Evolutionary conservation across 2,888 invertebrate genomes (phyloP).

Genomic region (Aporophyla nigra): DNA sequence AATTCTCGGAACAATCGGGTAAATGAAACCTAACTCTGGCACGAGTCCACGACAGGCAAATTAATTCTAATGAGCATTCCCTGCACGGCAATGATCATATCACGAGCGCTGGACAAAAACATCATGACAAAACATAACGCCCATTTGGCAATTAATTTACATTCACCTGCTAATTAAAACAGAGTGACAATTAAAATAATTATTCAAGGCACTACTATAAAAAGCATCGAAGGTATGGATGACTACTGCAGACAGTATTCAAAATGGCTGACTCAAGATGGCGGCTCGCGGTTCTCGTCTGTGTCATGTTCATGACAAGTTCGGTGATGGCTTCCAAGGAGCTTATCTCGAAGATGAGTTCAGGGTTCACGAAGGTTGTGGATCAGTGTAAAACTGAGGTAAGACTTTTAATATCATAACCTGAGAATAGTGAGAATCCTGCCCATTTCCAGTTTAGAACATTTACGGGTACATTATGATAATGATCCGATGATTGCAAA

Average conservation of each 20-base stretch:
- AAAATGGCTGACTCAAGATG: constrained; percentile 70
- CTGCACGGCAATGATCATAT: constrained; percentile 26
- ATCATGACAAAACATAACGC: constrained; percentile 25
- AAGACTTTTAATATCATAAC: constrained; percentile 38
- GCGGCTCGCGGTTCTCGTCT: constrained; percentile 59
- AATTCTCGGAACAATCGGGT: background rate
- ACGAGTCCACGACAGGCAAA: background rate
- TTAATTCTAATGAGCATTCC: constrained; percentile 35
- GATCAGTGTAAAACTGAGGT: constrained; percentile 83
- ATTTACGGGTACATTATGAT: background rate
- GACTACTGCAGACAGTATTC: constrained; percentile 27
- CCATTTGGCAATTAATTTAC: constrained; percentile 43
- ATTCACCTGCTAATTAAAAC: constrained; percentile 37
- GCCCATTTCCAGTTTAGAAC: background rate
- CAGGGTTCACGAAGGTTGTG: constrained; percentile 76
- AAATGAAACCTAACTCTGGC: constrained; percentile 6
- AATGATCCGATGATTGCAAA: background rate
- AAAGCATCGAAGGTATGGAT: constrained; percentile 7
- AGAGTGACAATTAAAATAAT: constrained; percentile 39
- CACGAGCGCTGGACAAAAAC: constrained; percentile 16
- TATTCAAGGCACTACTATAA: constrained; percentile 31
- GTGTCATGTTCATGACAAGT: constrained; percentile 23
- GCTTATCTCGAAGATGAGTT: constrained; percentile 78
- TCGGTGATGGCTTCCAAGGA: constrained; percentile 74
- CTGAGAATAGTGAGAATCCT: background rate